Evolutionary conservation across 2,888 invertebrate genomes (phyloP).

Genomic region (Cryptosula pallasiana): DNA sequence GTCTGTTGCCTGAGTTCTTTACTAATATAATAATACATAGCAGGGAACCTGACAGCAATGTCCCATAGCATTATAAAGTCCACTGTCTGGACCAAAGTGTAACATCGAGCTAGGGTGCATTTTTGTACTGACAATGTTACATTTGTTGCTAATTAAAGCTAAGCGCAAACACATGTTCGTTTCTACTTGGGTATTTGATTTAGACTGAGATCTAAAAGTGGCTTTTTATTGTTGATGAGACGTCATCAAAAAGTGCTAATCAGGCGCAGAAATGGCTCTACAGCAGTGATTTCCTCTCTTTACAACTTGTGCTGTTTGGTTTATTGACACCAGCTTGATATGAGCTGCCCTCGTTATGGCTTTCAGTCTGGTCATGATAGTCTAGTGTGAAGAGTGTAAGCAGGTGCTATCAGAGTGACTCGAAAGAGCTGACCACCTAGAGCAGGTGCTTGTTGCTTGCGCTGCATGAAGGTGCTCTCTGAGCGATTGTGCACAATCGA

Average conservation of each 20-base stretch:
- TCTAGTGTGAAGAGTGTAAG: not conserved
- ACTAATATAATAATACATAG: not conserved
- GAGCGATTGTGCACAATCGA: constrained; percentile 1
- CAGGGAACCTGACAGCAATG: not conserved
- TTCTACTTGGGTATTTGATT: not conserved
- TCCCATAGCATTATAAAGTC: not conserved
- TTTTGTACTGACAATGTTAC: not conserved
- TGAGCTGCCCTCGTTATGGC: not conserved
- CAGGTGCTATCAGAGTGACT: constrained; percentile 13
- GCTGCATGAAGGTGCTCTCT: not conserved
- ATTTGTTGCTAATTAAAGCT: constrained; percentile 18
- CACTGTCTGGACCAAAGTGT: not conserved
- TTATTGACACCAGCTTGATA: constrained; percentile 21
- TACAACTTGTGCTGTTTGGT: not conserved
- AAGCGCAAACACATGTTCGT: not conserved
- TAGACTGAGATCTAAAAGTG: not conserved
- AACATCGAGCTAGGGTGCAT: not conserved
- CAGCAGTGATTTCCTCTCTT: constrained; percentile 16
- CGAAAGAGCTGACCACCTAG: not conserved
- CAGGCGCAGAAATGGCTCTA: not conserved
- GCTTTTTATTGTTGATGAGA: not conserved
- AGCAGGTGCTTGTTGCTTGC: not conserved
- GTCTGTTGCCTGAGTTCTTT: not conserved
- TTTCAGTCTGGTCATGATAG: not conserved
- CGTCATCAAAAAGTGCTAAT: not conserved